These are phyloP conservation scores for Naso thynnoides DNA, from an alignment of 2,797 vertebrate genomes.

Conservation along the genomic window DNA sequence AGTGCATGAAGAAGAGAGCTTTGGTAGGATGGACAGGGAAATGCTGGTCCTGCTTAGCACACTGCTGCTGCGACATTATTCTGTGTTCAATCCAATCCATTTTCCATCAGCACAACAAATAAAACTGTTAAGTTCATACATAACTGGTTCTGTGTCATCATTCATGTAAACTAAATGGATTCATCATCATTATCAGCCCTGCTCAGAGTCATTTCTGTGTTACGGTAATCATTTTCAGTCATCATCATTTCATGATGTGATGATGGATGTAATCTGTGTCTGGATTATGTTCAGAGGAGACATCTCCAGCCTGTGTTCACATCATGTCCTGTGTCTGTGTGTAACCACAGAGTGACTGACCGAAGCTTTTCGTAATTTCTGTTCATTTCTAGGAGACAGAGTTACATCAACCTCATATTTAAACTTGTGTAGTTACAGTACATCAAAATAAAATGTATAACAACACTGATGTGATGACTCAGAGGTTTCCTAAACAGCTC, in stretches of 20 bases:
- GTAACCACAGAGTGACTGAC: no score
- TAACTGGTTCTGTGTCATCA: neutral
- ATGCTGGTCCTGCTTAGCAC: no score
- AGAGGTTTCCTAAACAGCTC: no score
- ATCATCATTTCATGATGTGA: neutral
- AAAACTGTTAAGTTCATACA: slow-evolving; percentile 3
- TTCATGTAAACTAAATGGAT: neutral
- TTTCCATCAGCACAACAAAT: neutral
- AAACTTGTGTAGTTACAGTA: no score
- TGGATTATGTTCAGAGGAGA: neutral
- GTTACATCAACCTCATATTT: no score
- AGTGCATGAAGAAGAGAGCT: slow-evolving; percentile 96
- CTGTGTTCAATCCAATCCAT: neutral
- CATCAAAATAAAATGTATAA: no score
- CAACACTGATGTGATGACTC: no score
- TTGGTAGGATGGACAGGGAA: slow-evolving; percentile 86
- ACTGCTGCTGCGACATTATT: neutral
- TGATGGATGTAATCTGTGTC: neutral
- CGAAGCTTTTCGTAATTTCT: no score
- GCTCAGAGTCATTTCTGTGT: neutral
- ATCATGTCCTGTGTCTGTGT: no score
- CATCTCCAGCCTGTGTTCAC: neutral
- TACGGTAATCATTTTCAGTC: neutral
- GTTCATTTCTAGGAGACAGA: no score
- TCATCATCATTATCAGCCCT: neutral